Evolutionary conservation across 35 echinoderm and acorn worm species (phyloP).

Genomic region (Lytechinus variegatus): DNA sequence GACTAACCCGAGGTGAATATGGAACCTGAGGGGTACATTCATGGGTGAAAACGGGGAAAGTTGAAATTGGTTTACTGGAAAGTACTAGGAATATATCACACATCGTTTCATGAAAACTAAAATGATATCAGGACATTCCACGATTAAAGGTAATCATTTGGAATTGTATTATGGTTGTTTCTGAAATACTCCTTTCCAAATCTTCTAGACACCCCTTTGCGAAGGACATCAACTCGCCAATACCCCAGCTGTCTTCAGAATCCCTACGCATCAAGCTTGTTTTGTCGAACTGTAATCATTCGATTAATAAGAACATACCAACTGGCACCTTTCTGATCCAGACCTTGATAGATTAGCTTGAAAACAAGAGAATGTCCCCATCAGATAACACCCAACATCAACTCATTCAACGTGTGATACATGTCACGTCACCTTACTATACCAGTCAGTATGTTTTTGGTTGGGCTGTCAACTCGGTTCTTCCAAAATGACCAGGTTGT

Average conservation of each 20-base stretch:
- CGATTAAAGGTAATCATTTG: too few species aligned
- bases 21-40: background rate
- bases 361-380: conserved; percentile 26
- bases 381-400: background rate
- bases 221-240: background rate
- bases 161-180: too few species aligned
- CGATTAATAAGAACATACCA: conserved; percentile 4
- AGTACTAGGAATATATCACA: background rate
- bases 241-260: background rate
- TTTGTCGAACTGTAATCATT: background rate
- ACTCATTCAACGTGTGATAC: background rate
- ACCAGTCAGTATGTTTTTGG: conserved; percentile 26
- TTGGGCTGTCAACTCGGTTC: conserved; percentile 5
- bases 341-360: conserved; percentile 27
- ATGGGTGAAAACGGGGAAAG: background rate
- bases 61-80: background rate
- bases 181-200: too few species aligned
- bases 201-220: background rate
- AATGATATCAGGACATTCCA: too few species aligned
- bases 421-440: conserved; percentile 25
- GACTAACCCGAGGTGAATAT: conserved; percentile 10
- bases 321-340: background rate
- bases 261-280: background rate
- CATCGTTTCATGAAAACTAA: too few species aligned
- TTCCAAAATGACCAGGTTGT: conserved; percentile 33